Percentiles rank a stretch among this genome's conserved stretches.
phyloP scores from a whole-genome alignment of 2,797 vertebrate genomes.

The Lindbergichthys nudifrons region DNA sequence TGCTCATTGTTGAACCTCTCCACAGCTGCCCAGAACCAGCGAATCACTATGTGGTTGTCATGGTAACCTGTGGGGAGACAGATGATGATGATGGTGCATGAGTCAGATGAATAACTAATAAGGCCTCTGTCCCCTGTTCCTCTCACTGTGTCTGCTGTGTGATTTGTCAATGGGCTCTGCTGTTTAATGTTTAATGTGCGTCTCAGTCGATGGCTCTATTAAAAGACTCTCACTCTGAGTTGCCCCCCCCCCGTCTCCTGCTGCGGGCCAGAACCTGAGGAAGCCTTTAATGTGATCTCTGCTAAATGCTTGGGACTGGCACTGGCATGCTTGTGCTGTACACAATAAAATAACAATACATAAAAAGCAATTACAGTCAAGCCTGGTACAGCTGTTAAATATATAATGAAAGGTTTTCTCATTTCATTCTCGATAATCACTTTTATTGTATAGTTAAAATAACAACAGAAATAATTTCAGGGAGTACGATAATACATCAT shows the following conservation, averaged over 20 bases:
- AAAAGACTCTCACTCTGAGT: conserved; percentile 61
- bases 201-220: conserved; percentile 67
- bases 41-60: conserved; percentile 98
- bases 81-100: conserved; percentile 61
- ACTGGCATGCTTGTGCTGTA: neutral
- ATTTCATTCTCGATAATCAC: neutral
- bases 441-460: neutral
- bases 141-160: neutral
- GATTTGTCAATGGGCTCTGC: conserved; percentile 48
- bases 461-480: neutral
- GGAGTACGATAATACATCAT: neutral
- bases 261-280: conserved; percentile 55
- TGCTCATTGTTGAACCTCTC: conserved; percentile 99
- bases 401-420: neutral
- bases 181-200: conserved; percentile 67
- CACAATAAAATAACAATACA: conserved; percentile 20
- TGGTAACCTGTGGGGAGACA: conserved; percentile 90
- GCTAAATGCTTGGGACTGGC: conserved; percentile 39
- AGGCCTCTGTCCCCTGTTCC: conserved; percentile 1
- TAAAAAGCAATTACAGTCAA: conserved; percentile 14
- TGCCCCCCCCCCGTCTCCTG: conserved; percentile 51
- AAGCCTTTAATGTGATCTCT: conserved; percentile 65
- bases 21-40: conserved; percentile 99
- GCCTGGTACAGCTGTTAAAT: neutral
- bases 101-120: conserved; percentile 67